Evolutionary conservation across 1,140 invertebrate species (phyloP), one percentile per base, ranked within the genome.

Genomic region (Tachypleus tridentatus): DNA sequence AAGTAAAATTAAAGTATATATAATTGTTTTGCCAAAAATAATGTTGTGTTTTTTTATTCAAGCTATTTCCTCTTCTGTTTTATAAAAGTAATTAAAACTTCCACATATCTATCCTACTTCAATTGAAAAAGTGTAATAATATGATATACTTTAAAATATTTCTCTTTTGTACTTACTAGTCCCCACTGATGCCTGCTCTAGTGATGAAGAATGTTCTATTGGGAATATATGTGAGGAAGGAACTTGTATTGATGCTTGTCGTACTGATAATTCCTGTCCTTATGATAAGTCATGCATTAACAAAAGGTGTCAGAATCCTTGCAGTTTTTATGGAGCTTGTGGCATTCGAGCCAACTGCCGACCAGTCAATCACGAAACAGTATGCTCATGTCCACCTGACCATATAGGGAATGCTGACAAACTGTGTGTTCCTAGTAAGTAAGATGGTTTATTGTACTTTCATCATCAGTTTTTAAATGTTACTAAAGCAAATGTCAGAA

Each of bases 231-330:
- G 73, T 61, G 68, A 74, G 51, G 62, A 68, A 9, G 70, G 69
- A 56, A 61, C 54, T 49, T 73, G 72, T 61, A 62, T 70, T 49
- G 87, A 86, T 70, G 83, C 86, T 5, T 94, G 92, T 74, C 80
- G 86, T 70, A 81, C 84, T 50, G 84, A 92, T 72, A 82, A 84
- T 64, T 90, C 93, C 76, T 95, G 92, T 75, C 82, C 80, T 61
- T 75, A 84, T 7, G 81, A 81, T 4, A 89, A 94, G 74, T 80
- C 88, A 69, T 95, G 92, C 73, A 76, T 87, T 11, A 84, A 85
- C 71, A 88, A 88, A 0, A 87, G 91, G 76, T 95, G 92, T 74
- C 76, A 85, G 52, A 86, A 93, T 80, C 87, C 89, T n/a, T 95
- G 92, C 74, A 80, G 83, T 63, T 75, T 86, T 70, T 81, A 83